Percentiles rank a stretch among this genome's conserved stretches.
Conservation (phyloP, 2,797 vertebrate genomes). For the Podargus strigoides region DNA sequence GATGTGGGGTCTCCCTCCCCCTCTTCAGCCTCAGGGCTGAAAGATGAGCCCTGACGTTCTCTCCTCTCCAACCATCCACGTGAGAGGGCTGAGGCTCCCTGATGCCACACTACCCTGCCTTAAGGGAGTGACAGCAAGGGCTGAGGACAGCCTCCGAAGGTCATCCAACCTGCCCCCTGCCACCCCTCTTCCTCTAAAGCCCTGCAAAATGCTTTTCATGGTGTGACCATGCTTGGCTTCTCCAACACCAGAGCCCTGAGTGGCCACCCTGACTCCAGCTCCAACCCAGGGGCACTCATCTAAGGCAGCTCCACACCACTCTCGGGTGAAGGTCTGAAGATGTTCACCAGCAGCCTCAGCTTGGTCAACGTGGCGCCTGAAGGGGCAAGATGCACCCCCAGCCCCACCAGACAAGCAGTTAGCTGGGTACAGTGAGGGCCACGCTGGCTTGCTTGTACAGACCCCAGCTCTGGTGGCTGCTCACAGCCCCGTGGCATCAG, state of each 20-base stretch:
- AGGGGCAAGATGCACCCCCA: not conserved
- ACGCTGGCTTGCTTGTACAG: not conserved
- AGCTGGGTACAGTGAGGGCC: rapidly evolving
- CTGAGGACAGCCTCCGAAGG: not conserved
- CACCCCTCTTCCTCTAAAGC: not conserved
- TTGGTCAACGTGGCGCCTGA: not conserved
- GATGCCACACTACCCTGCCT: not conserved
- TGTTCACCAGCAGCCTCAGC: not conserved
- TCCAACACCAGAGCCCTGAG: not conserved
- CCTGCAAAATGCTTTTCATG: not conserved
- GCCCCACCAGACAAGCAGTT: not conserved
- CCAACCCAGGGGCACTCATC: not conserved
- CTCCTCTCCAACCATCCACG: not conserved
- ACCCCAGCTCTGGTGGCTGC: rapidly evolving
- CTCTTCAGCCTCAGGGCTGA: not conserved
- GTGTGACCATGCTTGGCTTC: rapidly evolving
- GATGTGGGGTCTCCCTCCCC: not conserved
- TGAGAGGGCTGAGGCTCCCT: not conserved
- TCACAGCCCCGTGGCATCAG: not conserved
- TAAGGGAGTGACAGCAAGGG: not conserved
- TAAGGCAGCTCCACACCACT: not conserved
- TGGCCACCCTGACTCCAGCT: not conserved
- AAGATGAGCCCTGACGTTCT: not conserved
- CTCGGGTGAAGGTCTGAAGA: not conserved
- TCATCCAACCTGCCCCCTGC: not conserved